phyloP scores from a whole-genome alignment of 2,888 invertebrate species.

The Cataglyphis albicans region DNA sequence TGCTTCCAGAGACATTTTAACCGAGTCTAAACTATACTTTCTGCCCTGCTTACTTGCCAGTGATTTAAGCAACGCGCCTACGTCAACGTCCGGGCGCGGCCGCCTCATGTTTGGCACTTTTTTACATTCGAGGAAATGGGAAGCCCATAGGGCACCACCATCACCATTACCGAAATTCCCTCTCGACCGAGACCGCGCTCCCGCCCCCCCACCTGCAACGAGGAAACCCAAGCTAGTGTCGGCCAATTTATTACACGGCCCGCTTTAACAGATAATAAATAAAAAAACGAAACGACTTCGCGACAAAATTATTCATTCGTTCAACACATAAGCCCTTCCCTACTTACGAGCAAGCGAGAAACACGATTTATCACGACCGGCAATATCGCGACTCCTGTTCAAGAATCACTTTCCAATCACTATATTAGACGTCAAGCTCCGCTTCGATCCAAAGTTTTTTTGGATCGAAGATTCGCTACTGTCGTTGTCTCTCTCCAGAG shows the following conservation, averaged over 20 bases:
- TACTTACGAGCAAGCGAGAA: slow-evolving; percentile 22
- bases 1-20: slow-evolving; percentile 86
- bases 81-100: slow-evolving; percentile 82
- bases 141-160: slow-evolving; percentile 81
- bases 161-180: slow-evolving; percentile 77
- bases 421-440: slow-evolving; percentile 55
- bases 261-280: slow-evolving; percentile 70
- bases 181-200: slow-evolving; percentile 82
- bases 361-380: slow-evolving; percentile 15
- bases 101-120: slow-evolving; percentile 80
- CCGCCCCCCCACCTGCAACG: slow-evolving; percentile 85
- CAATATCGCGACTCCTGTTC: slow-evolving; percentile 39
- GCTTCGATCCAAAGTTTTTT: slow-evolving; percentile 72
- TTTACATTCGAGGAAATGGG: slow-evolving; percentile 84
- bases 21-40: slow-evolving; percentile 86
- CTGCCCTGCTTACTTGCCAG: slow-evolving; percentile 84
- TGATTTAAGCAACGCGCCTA: slow-evolving; percentile 84
- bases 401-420: slow-evolving; percentile 51
- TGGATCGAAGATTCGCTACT: slow-evolving; percentile 73
- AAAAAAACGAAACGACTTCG: slow-evolving; percentile 67
- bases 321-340: slow-evolving; percentile 48
- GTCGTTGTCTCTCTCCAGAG: slow-evolving; percentile 42
- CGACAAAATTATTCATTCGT: slow-evolving; percentile 50
- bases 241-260: slow-evolving; percentile 79
- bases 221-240: slow-evolving; percentile 85